Conservation (phyloP, 2,888 invertebrate species). For the Rhyacophila evoluta region DNA sequence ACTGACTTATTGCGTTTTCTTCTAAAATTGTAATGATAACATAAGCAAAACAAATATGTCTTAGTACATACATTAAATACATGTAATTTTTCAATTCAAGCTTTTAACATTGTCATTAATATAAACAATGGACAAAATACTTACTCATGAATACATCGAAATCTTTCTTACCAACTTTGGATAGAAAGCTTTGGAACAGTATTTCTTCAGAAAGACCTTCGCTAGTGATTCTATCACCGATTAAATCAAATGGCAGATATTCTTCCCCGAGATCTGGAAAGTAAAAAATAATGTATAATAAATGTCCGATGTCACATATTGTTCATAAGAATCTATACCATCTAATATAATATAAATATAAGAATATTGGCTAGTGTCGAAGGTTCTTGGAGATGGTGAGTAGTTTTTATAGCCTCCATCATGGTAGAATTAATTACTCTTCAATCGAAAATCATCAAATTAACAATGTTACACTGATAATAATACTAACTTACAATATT, state of each 20-base stretch:
- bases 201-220: neutral
- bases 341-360: no score
- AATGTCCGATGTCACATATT: no score
- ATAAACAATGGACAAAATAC: neutral
- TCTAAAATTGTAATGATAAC: neutral
- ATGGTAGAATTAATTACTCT: no score
- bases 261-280: constrained; percentile 23
- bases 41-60: neutral
- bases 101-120: no score
- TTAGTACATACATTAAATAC: neutral
- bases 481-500: no score
- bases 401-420: no score
- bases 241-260: constrained; percentile 31
- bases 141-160: constrained; percentile 5
- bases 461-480: no score
- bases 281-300: neutral
- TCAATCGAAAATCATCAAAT: no score
- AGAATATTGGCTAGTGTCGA: no score
- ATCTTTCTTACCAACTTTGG: constrained; percentile 26
- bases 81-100: neutral
- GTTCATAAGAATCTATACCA: no score
- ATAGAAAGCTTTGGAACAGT: constrained; percentile 27
- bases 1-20: neutral
- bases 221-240: neutral
- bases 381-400: no score